Conservation (phyloP, 2,888 invertebrate species). For the Aphrophora alni region DNA sequence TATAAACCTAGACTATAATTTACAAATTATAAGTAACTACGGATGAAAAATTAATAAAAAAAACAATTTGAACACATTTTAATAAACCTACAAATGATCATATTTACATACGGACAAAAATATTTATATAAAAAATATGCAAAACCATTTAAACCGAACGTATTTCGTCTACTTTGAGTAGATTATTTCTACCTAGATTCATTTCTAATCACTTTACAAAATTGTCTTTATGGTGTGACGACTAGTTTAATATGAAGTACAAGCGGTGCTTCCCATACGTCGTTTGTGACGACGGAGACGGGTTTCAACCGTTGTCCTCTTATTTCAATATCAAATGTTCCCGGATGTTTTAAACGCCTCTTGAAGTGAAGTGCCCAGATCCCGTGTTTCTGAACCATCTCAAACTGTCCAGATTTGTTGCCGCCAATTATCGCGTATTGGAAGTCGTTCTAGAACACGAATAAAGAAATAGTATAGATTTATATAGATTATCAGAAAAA, state of each 20-base stretch:
- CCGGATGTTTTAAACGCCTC: constrained; percentile 62
- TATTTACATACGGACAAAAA: no score
- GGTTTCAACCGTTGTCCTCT: constrained; percentile 55
- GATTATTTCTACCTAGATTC: no score
- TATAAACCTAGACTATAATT: no score
- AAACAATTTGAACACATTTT: no score
- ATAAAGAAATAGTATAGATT: background rate
- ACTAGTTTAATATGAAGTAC: constrained; percentile 42
- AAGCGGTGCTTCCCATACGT: constrained; percentile 37
- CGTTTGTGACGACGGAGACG: background rate
- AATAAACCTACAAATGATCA: no score
- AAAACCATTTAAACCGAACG: no score
- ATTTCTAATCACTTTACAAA: background rate
- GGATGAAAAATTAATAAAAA: no score
- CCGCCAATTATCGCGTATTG: constrained; percentile 65
- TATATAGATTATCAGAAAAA: no score
- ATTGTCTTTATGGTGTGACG: constrained; percentile 20
- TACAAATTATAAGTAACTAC: no score
- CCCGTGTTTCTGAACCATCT: constrained; percentile 63
- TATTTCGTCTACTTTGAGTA: no score
- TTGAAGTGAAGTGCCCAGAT: constrained; percentile 68
- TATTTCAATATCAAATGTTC: constrained; percentile 64
- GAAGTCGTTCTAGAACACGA: constrained; percentile 61
- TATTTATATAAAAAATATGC: no score
- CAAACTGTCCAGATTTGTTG: constrained; percentile 65